A percentile compares a stretch with the other conserved stretches of the same genome.
phyloP scores from a whole-genome alignment of 2,113 vertebrate genomes.

The Ceyx melanurus region DNA sequence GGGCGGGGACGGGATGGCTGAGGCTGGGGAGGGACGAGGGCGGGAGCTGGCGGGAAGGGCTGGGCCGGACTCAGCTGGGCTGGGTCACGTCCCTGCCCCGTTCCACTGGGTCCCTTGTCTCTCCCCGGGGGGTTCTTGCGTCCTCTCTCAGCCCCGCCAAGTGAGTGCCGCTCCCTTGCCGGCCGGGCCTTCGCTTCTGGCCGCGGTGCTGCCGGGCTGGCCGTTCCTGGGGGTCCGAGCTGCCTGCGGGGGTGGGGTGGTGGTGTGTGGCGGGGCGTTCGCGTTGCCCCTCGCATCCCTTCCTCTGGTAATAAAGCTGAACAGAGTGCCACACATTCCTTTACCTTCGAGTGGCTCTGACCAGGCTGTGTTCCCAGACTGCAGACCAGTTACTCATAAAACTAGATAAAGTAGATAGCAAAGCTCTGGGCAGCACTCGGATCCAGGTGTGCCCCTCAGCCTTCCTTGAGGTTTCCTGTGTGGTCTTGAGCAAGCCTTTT shows the following conservation, averaged over 20 bases:
- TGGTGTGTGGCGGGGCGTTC: background rate
- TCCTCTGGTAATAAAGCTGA: fast-evolving
- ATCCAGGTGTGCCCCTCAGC: background rate
- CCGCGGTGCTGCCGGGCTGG: too few species aligned
- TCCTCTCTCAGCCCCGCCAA: background rate
- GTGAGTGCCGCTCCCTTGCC: background rate
- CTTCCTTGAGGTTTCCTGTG: background rate
- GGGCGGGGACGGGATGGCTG: too few species aligned
- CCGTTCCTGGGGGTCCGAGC: too few species aligned
- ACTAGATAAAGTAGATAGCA: background rate
- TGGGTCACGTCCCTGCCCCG: background rate
- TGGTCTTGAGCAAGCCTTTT: background rate
- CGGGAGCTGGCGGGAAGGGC: background rate
- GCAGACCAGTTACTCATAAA: too few species aligned
- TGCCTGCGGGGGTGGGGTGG: background rate
- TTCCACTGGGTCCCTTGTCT: background rate
- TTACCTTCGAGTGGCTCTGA: background rate
- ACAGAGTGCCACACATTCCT: fast-evolving
- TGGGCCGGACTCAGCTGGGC: background rate
- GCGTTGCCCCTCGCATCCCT: background rate
- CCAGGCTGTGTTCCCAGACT: background rate
- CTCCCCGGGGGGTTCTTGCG: background rate
- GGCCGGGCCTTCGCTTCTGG: background rate
- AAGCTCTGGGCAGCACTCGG: background rate
- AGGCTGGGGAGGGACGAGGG: background rate